A percentile compares a stretch with the other conserved stretches of the same genome.
Evolutionary conservation across 1,140 invertebrate genomes (phyloP).

Genomic region (Pinna nobilis): DNA sequence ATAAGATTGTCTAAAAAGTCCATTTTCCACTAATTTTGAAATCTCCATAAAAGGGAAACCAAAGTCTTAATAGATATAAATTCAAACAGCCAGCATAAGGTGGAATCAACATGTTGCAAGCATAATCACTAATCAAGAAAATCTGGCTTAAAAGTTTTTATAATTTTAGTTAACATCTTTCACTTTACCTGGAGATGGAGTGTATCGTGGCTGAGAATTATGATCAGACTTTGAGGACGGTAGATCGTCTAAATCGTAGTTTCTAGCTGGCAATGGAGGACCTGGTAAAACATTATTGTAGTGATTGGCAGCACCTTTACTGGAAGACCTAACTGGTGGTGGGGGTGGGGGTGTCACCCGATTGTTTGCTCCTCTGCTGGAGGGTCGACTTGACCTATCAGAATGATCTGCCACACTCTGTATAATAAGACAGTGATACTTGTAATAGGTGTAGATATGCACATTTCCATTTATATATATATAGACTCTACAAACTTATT

Average conservation of each 20-base stretch:
- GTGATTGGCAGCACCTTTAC: conserved; percentile 52
- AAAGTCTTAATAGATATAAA: no score
- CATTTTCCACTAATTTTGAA: no score
- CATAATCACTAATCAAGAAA: no score
- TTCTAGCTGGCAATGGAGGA: conserved; percentile 60
- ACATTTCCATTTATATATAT: neutral
- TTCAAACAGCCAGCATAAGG: no score
- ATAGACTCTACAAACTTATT: neutral
- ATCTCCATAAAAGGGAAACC: no score
- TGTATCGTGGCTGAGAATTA: conserved; percentile 48
- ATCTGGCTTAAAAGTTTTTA: no score
- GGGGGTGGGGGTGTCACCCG: conserved; percentile 56
- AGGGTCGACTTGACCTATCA: conserved; percentile 51
- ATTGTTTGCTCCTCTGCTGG: conserved; percentile 41
- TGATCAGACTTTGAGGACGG: no score
- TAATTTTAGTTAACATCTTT: no score
- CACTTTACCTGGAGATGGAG: conserved; percentile 56
- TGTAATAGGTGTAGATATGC: neutral
- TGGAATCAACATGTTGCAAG: no score
- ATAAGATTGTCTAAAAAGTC: no score
- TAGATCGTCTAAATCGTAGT: conserved; percentile 60
- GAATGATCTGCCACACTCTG: conserved; percentile 58
- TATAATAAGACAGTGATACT: conserved; percentile 10
- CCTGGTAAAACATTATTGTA: conserved; percentile 36
- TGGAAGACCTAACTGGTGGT: conserved; percentile 55